Conservation (phyloP, 1,140 invertebrate species). For the Harpegnathos saltator region DNA sequence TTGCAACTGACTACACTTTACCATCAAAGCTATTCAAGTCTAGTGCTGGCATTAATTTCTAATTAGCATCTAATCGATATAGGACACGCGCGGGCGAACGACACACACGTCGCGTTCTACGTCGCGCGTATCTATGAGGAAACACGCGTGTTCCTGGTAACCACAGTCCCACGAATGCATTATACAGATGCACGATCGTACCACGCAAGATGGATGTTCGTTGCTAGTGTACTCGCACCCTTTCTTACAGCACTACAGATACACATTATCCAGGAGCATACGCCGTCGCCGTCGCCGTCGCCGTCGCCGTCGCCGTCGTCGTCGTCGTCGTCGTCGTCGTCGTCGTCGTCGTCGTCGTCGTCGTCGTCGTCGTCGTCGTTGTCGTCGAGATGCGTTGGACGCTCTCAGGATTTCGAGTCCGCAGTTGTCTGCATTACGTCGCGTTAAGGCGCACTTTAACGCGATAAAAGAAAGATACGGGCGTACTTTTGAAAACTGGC, state of each 20-base stretch:
- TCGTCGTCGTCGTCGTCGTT: too few relatives aligned
- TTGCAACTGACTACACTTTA: conserved; percentile 61
- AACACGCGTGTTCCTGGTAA: not conserved
- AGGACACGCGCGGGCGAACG: conserved; percentile 27
- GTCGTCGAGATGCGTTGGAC: conserved; percentile 46
- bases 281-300: not conserved
- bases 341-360: not conserved
- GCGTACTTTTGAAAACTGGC: conserved; percentile 68
- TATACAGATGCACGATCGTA: not conserved
- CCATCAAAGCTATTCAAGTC: conserved; percentile 78
- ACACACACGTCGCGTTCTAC: not conserved
- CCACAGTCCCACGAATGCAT: not conserved
- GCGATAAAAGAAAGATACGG: conserved; percentile 66
- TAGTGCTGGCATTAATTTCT: conserved; percentile 79
- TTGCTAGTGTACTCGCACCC: not conserved
- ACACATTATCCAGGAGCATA: not conserved
- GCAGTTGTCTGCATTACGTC: conserved; percentile 64
- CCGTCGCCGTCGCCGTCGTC: too few relatives aligned
- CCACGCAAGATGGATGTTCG: too few relatives aligned
- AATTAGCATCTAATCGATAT: conserved; percentile 78
- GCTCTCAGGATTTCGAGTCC: conserved; percentile 70
- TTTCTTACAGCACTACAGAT: conserved; percentile 43
- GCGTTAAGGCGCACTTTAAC: conserved; percentile 63
- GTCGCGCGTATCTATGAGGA: not conserved
- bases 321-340: not conserved